These are phyloP conservation scores for Aegotheles bennettii DNA, from an alignment of 2,113 vertebrate genomes.

Conservation along the genomic window DNA sequence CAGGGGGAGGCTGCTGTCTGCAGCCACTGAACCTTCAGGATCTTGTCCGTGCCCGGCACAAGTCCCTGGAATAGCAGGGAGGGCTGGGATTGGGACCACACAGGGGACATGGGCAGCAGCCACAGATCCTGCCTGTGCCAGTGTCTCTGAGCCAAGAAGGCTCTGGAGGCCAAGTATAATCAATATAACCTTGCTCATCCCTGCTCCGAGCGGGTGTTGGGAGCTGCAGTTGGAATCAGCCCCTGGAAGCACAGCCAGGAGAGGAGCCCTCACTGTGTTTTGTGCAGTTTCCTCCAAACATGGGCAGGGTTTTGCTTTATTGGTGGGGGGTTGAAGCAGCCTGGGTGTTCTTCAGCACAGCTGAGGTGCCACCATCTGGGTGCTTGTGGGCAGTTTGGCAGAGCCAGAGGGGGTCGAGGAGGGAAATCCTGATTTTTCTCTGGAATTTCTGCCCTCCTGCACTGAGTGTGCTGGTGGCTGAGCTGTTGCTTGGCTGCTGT, in stretches of 20 bases:
- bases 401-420: not conserved
- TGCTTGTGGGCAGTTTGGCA: not conserved
- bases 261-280: too few species aligned
- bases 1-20: not conserved
- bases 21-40: not conserved
- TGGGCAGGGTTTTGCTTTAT: not conserved
- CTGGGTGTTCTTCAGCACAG: not conserved
- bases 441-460: not conserved
- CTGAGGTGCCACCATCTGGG: not conserved
- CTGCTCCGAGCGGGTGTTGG: fast-evolving
- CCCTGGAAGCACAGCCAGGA: not conserved
- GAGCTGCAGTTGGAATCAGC: not conserved
- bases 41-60: not conserved
- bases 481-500: not conserved
- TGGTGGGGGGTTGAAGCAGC: not conserved
- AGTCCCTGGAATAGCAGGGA: not conserved
- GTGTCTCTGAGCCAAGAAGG: not conserved
- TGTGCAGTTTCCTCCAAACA: not conserved
- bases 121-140: not conserved
- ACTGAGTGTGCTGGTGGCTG: not conserved
- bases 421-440: not conserved
- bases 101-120: too few species aligned
- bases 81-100: not conserved
- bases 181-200: not conserved
- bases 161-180: not conserved